Percentiles rank a stretch among this genome's conserved stretches.
These are phyloP conservation scores for Eleutherodactylus coqui DNA, from an alignment of 2,797 vertebrate species.

Conservation along the genomic window DNA sequence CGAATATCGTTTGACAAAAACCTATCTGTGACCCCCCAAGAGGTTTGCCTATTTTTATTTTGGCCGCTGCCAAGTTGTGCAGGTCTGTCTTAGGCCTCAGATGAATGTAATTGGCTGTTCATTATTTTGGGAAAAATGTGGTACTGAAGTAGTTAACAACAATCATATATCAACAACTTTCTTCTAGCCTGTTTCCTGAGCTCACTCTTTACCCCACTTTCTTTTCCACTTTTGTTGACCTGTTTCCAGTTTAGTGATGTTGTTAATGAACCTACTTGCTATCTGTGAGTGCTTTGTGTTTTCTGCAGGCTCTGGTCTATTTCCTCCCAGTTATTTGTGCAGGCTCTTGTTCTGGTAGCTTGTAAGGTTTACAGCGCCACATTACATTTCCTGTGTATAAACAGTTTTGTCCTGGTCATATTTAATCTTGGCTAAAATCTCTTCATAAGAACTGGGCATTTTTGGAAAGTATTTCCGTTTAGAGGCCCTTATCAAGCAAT, in stretches of 20 bases:
- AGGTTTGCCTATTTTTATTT: no score
- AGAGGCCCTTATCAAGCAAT: slow-evolving; percentile 57
- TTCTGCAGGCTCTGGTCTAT: not conserved
- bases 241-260: not conserved
- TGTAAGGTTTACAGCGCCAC: slow-evolving; percentile 16
- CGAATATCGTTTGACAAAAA: no score
- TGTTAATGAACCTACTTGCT: not conserved
- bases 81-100: no score
- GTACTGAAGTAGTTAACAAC: not conserved
- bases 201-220: not conserved
- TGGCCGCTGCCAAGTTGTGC: no score
- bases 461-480: slow-evolving; percentile 43
- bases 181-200: not conserved
- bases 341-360: slow-evolving; percentile 21
- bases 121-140: not conserved
- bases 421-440: slow-evolving; percentile 46
- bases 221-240: not conserved
- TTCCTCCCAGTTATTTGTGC: slow-evolving; percentile 5
- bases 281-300: not conserved
- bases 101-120: no score
- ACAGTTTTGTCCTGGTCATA: slow-evolving; percentile 29
- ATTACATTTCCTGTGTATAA: slow-evolving; percentile 46
- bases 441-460: slow-evolving; percentile 12
- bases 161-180: not conserved
- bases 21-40: no score